phyloP scores from a whole-genome alignment of 2,888 invertebrate species.

The Sialis lutaria region DNA sequence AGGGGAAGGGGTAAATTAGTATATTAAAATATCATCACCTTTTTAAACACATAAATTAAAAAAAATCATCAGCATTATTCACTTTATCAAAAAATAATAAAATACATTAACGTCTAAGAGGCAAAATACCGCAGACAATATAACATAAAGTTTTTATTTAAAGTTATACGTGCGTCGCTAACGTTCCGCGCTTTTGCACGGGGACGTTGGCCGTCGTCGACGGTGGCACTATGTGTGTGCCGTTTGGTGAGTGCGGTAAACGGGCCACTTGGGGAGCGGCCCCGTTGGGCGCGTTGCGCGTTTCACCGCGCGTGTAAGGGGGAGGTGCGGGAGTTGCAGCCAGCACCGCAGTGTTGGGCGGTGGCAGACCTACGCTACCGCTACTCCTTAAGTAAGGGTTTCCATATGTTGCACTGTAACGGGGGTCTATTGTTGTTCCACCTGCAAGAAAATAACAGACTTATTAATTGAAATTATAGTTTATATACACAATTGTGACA shows the following conservation, averaged over 20 bases:
- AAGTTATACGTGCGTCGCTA: conserved; percentile 47
- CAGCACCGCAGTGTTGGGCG: conserved; percentile 40
- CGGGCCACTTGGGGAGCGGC: conserved; percentile 33
- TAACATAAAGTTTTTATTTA: conserved; percentile 2
- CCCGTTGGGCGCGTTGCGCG: conserved; percentile 28
- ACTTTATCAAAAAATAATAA: background rate
- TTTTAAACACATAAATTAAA: background rate
- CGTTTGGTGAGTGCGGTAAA: conserved; percentile 28
- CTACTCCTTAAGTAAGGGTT: conserved; percentile 71
- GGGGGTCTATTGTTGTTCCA: conserved; percentile 46
- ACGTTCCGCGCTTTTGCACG: conserved; percentile 40
- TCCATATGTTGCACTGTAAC: conserved; percentile 78
- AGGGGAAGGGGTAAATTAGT: no score
- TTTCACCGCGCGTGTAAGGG: conserved; percentile 65
- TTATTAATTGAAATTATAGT: no score
- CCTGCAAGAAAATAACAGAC: conserved; percentile 4
- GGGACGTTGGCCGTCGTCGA: conserved; percentile 36
- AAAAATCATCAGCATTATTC: background rate
- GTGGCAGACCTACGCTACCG: conserved; percentile 38
- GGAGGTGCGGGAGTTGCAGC: conserved; percentile 40
- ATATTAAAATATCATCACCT: no score
- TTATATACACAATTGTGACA: no score
- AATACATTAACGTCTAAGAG: background rate
- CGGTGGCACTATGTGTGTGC: conserved; percentile 33
- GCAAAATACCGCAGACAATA: background rate